A percentile compares a stretch with the other conserved stretches of the same genome.
Evolutionary conservation across 2,797 vertebrate species (phyloP).

Genomic region (Cheirogaleus major): DNA sequence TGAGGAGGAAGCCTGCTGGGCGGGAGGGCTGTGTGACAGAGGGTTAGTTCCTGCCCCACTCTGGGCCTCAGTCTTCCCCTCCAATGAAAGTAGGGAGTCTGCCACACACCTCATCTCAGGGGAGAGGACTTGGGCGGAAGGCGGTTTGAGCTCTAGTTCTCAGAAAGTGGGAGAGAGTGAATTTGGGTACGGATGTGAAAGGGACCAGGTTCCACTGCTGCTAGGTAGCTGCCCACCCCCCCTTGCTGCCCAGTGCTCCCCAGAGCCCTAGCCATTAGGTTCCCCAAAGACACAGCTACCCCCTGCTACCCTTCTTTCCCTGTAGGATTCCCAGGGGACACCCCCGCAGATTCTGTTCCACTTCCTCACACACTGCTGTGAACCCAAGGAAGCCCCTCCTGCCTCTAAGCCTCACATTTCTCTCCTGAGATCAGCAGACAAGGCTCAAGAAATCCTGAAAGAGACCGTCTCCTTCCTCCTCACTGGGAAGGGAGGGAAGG

Average conservation of each 20-base stretch:
- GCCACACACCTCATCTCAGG: neutral
- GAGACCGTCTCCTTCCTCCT: neutral
- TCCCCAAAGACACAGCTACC: neutral
- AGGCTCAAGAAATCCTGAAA: neutral
- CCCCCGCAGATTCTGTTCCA: neutral
- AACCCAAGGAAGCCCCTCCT: neutral
- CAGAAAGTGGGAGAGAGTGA: constrained; percentile 61
- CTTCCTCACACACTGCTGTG: neutral
- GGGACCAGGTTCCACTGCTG: neutral
- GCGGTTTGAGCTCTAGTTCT: constrained; percentile 64
- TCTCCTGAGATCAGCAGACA: neutral
- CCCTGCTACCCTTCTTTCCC: neutral
- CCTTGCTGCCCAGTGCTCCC: neutral
- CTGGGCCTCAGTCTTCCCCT: neutral
- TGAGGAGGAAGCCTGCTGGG: neutral
- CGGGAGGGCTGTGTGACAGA: neutral
- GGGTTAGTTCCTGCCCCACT: neutral
- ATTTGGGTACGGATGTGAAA: neutral
- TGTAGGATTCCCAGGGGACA: neutral
- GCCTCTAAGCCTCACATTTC: neutral
- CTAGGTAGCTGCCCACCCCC: neutral
- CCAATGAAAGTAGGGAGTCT: neutral
- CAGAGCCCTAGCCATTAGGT: neutral
- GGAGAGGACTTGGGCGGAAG: constrained; percentile 45
- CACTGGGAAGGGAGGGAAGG: too few relatives aligned